Evolutionary conservation across 2,888 invertebrate species (phyloP), one percentile per base, ranked within the genome.

Genomic region (Sinotaia quadrata): DNA sequence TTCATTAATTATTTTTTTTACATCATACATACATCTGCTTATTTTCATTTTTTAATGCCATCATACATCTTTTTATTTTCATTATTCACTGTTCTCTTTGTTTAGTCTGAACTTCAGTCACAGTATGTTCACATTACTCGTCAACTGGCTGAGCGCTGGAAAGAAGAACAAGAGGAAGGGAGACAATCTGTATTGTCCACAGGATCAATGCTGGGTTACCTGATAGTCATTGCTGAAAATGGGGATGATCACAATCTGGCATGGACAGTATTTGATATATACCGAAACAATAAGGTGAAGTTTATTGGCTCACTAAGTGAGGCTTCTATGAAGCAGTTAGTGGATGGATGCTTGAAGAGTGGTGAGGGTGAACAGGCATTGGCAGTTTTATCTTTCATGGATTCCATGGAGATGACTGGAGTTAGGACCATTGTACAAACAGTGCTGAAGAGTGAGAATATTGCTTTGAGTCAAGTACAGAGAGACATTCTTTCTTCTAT

Each of bases 131-230:
- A 69, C 41, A 58, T 73, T 27, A 61, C 67, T n/a, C 29, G 51
- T 18, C 90, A 4, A 87, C 90, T 56, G 71, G 89, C 92, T 76
- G 92, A 90, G 89, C 88, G 83, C 1, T 90, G 89, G 76, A 85
- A 92, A 12, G 89, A 91, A 69, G 90, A 90, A 31, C 79, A 79
- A 61, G 78, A 78, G 31, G 69, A 54, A n/a, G 15, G 24, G 44
- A 41, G 65, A 24, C 56, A 21, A n/a, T 10, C 56, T 27, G 10
- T 33, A 4, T 56, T 65, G 65, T 65, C 65, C 29, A 65, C 65
- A 10, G 65, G 54, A 4, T 8, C 31, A 15, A 65, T 65, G 65
- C 21, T 65, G 15, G 44, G 65, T 24, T 56, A 65, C 44, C 41
- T 65, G 24, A 41, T 65, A 31, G 34, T 41, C 65, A 56, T 65